Percentiles rank a stretch among this genome's conserved stretches.
These are phyloP conservation scores for Hyles vespertilio DNA, from an alignment of 1,140 invertebrate genomes.

Conservation along the genomic window DNA sequence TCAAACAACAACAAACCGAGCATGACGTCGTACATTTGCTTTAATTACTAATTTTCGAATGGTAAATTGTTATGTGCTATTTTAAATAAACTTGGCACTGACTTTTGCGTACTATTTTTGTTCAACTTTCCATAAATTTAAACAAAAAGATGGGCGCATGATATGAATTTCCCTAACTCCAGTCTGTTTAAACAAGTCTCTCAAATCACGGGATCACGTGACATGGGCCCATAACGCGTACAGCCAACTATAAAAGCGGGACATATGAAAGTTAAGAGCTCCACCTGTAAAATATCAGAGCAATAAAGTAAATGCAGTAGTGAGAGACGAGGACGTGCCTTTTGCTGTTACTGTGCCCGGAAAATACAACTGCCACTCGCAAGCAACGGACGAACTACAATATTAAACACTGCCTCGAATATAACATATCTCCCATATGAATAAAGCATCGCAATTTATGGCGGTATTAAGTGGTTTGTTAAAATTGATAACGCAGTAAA, in stretches of 20 bases:
- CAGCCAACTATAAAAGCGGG: constrained; percentile 64
- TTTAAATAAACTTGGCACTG: background rate
- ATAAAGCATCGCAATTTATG: too few species aligned
- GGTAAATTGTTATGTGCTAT: background rate
- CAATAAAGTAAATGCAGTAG: constrained; percentile 72
- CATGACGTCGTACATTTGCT: too few species aligned
- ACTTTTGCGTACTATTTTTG: too few species aligned
- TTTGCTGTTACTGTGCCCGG: constrained; percentile 13
- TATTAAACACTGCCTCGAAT: background rate
- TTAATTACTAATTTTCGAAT: too few species aligned
- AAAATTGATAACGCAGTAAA: too few species aligned
- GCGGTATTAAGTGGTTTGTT: too few species aligned
- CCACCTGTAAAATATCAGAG: constrained; percentile 71
- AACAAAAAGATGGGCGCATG: too few species aligned
- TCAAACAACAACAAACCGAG: too few species aligned
- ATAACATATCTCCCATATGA: background rate
- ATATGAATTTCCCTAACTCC: too few species aligned
- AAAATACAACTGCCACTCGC: background rate
- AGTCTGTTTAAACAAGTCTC: constrained; percentile 3
- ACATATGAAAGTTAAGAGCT: constrained; percentile 72
- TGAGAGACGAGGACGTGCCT: constrained; percentile 52
- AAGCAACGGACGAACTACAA: background rate
- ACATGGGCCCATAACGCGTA: constrained; percentile 64
- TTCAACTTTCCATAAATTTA: too few species aligned
- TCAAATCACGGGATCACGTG: constrained; percentile 63